phyloP scores from a whole-genome alignment of 1,140 invertebrate genomes.

The Latrodectus geometricus region DNA sequence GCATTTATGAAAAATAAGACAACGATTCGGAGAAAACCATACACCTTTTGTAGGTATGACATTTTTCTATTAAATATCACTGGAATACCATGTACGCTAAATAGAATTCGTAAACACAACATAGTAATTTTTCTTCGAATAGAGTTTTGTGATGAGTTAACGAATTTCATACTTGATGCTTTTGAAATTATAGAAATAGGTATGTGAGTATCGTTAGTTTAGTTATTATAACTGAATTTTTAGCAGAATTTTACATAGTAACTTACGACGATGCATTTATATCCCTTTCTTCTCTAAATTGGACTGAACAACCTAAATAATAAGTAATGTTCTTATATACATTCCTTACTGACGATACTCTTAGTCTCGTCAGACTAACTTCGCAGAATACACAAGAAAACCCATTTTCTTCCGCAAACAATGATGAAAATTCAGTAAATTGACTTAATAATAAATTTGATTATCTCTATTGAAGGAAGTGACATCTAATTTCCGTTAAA shows the following conservation, averaged over 20 bases:
- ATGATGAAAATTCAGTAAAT: too few species aligned
- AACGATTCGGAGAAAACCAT: background rate
- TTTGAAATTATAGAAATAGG: background rate
- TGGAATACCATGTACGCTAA: slow-evolving; percentile 34
- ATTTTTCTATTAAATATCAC: background rate
- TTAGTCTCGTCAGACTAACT: too few species aligned
- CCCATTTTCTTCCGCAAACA: too few species aligned
- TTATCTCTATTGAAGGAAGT: too few species aligned
- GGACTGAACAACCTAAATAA: background rate
- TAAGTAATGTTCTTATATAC: background rate
- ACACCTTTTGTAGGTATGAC: background rate
- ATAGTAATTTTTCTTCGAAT: slow-evolving; percentile 1
- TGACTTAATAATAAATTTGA: too few species aligned
- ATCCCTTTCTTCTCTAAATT: background rate
- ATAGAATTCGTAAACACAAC: background rate
- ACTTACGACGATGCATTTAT: background rate
- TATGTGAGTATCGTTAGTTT: background rate
- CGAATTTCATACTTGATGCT: background rate
- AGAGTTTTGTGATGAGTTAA: background rate
- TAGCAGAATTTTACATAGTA: background rate
- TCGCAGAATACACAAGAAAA: too few species aligned
- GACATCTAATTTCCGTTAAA: too few species aligned
- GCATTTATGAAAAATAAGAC: slow-evolving; percentile 9
- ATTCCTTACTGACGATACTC: background rate
- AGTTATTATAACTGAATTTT: background rate